Evolutionary conservation across 2,797 vertebrate genomes (phyloP).

Genomic region (Gallinago nigripennis): DNA sequence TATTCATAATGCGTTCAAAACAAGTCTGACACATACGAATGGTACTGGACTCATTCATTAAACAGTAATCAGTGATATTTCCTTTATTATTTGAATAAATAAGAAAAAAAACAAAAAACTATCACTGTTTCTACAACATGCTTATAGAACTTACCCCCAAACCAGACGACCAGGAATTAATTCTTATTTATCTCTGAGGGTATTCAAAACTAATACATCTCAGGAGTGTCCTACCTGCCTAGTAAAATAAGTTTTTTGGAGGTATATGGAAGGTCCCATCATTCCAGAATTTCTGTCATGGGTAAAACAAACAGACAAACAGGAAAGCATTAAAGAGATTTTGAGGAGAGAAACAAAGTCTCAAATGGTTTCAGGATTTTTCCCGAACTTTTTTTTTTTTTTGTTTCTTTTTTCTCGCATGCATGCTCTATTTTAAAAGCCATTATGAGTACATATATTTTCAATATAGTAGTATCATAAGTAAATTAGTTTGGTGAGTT

Average conservation of each 20-base stretch:
- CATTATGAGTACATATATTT: neutral
- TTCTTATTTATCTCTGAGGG: neutral
- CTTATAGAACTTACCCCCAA: neutral
- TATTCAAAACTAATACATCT: neutral
- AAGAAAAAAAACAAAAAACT: rapidly evolving
- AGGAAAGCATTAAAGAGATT: neutral
- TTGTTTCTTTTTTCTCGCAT: neutral
- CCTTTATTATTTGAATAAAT: neutral
- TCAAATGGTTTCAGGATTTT: neutral
- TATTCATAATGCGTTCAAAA: neutral
- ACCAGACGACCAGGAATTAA: neutral
- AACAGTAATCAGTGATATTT: neutral
- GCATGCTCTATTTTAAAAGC: neutral
- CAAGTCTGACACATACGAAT: neutral
- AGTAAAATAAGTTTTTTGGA: neutral
- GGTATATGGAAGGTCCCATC: neutral
- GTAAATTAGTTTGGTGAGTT: neutral
- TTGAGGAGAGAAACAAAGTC: neutral
- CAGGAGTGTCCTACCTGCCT: neutral
- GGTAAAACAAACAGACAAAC: neutral
- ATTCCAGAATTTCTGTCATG: neutral
- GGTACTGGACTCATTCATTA: neutral
- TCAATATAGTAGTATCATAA: neutral
- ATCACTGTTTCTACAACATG: neutral
- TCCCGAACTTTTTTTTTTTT: neutral